Conservation (phyloP, 2,888 invertebrate genomes). For the Anthophora plumipes region DNA sequence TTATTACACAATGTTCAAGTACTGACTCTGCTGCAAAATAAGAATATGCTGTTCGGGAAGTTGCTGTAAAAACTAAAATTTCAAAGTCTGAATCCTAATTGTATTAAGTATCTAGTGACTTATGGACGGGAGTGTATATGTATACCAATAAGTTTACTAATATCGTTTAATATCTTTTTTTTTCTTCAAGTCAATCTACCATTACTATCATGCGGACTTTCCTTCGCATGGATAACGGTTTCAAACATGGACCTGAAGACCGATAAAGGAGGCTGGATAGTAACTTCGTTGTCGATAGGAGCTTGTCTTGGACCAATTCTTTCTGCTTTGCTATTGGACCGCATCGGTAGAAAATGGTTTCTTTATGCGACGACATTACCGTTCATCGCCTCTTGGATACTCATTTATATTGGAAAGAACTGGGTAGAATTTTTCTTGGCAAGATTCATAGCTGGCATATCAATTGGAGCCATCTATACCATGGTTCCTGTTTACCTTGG, state of each 20-base stretch:
- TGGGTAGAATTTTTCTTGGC: slow-evolving; percentile 55
- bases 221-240: slow-evolving; percentile 50
- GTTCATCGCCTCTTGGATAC: slow-evolving; percentile 50
- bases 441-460: slow-evolving; percentile 58
- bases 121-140: too few species aligned
- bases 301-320: slow-evolving; percentile 60
- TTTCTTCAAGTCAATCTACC: slow-evolving; percentile 50
- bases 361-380: slow-evolving; percentile 44
- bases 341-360: slow-evolving; percentile 67
- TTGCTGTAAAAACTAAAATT: too few species aligned
- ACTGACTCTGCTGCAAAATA: too few species aligned
- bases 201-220: slow-evolving; percentile 35
- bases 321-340: slow-evolving; percentile 51
- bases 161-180: background rate
- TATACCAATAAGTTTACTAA: background rate
- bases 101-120: too few species aligned
- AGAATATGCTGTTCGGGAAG: too few species aligned
- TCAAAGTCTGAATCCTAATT: too few species aligned
- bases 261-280: slow-evolving; percentile 57
- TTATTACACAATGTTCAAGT: too few species aligned
- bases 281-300: slow-evolving; percentile 46
- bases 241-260: slow-evolving; percentile 39
- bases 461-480: slow-evolving; percentile 47
- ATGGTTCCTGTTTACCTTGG: slow-evolving; percentile 61
- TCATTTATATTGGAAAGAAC: slow-evolving; percentile 39